Evolutionary conservation across 2,797 vertebrate genomes (phyloP), one percentile per base, ranked within the genome.

Genomic region (Syngnathus acus): DNA sequence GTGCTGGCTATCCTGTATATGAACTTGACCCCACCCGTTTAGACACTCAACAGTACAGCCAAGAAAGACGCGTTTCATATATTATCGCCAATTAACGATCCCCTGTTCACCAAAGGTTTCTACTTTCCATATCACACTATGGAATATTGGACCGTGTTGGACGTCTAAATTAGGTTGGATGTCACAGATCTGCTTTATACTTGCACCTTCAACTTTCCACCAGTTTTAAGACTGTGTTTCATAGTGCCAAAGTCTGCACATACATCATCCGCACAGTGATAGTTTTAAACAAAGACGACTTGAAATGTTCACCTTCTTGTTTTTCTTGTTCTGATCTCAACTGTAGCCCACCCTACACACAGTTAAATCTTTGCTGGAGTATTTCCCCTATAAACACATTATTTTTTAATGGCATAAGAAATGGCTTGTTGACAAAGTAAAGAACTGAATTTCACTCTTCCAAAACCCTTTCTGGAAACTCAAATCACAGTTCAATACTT

Each of bases 381-480:
- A 21, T 6, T 40, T 61, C 58, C 58, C 58, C 38, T 43, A 43
- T 6, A 39, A 45, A 62, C 60, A 26, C 42, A 61, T 26, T 62
- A 45, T 26, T 62, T 62, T 32, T 62, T 62, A 45, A 62, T 62
- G 42, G 42, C 40, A 45, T 26, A 16, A 42, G 23, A 45, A 45
- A 62, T 45, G 60, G 60, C 60, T 45, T 43, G 42, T 45, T 45
- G 60, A 62, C 40, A 62, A 62, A 45, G 60, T 62, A 45, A 62
- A 45, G 60, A 45, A 62, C 21, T 8, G 21, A 62, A 43, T 62
- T 62, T 21, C 40, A 26, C 40, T 43, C 40, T 43, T 62, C 40
- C 60, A 45, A 45, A 45, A 45, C 39, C 13, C 10, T 45, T 5
- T 16, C 4, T 14, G 42, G 40, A 26, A 45, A 62, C 40, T 45